Conservation (phyloP, 2,797 vertebrate genomes). For the Poliocrania exsul region DNA sequence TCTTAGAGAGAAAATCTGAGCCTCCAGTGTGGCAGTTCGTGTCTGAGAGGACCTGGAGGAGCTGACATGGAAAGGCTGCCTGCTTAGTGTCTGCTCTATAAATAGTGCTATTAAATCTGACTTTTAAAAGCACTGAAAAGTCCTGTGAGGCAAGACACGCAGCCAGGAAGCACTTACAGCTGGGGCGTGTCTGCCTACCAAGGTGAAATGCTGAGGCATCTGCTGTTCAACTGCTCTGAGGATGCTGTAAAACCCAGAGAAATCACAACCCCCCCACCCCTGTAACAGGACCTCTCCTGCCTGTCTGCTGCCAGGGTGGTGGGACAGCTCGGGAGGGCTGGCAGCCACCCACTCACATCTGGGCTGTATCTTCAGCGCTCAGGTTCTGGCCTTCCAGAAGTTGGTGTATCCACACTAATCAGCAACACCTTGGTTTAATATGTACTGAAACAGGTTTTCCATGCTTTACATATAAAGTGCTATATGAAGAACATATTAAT, state of each 20-base stretch:
- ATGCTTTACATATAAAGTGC: not conserved
- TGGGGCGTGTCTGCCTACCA: not conserved
- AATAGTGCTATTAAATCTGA: not conserved
- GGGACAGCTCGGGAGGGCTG: not conserved
- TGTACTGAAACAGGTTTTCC: not conserved
- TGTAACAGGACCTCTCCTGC: not conserved
- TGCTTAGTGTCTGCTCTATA: not conserved
- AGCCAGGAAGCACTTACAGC: not conserved
- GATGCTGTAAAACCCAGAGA: not conserved
- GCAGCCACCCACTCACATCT: not conserved
- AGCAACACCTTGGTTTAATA: not conserved
- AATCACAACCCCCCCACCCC: not conserved
- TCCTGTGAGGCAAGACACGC: not conserved
- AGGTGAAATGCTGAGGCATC: not conserved
- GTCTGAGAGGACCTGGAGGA: not conserved
- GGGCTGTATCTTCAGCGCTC: not conserved
- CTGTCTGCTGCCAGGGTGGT: not conserved
- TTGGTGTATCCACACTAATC: not conserved
- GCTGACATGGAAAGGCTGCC: not conserved
- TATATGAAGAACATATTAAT: not conserved
- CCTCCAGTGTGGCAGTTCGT: accelerated
- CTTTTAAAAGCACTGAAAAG: not conserved
- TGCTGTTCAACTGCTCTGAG: not conserved
- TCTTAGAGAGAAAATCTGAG: not conserved
- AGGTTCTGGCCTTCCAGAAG: not conserved